phyloP scores from a whole-genome alignment of 2,797 vertebrate genomes.

The Rhabdophis nuchalis region DNA sequence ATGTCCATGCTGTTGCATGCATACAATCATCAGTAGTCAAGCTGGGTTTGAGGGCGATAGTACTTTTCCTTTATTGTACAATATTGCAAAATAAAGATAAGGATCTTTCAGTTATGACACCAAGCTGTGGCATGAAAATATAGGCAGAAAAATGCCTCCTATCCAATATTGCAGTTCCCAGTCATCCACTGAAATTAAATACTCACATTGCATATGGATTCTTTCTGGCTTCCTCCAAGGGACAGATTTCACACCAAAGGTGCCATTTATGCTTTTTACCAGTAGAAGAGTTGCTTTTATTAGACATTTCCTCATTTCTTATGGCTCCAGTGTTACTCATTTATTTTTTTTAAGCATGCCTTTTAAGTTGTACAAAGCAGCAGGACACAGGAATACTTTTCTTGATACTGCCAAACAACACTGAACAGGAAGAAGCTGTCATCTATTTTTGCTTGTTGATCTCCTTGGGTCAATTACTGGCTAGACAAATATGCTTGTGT shows the following conservation, averaged over 20 bases:
- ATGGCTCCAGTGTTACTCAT: neutral
- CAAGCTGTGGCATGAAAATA: neutral
- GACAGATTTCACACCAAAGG: neutral
- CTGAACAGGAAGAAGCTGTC: neutral
- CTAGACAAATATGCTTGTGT: neutral
- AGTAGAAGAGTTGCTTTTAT: neutral
- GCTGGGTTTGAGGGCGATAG: neutral
- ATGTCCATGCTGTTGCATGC: neutral
- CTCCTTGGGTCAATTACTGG: constrained; percentile 14
- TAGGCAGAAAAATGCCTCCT: neutral
- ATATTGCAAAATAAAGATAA: neutral
- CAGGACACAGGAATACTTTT: neutral
- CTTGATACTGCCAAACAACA: neutral
- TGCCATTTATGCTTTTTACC: neutral
- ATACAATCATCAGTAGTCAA: neutral
- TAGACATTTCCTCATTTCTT: neutral
- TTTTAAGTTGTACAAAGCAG: neutral
- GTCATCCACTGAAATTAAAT: neutral
- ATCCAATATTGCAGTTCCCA: neutral
- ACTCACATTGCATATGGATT: neutral
- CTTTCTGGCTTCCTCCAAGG: neutral
- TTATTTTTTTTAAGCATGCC: neutral
- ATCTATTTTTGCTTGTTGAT: constrained; percentile 25
- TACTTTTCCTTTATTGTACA: neutral
- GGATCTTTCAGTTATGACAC: neutral